A percentile compares a stretch with the other conserved stretches of the same genome.
Conservation (phyloP, 2,888 invertebrate genomes). For the Phyllotreta cruciferae region DNA sequence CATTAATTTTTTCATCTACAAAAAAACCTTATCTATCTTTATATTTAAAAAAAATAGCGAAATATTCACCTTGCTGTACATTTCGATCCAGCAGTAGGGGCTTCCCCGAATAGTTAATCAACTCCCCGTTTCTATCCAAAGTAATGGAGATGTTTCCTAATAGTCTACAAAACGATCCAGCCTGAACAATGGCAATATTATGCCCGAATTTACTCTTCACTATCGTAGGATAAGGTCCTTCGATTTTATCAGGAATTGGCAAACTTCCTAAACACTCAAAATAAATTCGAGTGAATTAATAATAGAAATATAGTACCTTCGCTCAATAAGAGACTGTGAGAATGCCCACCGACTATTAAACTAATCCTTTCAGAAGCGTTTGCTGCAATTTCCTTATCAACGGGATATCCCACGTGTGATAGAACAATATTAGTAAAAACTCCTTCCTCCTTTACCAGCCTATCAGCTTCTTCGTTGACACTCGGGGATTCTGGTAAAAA, state of each 20-base stretch:
- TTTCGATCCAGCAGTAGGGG: not conserved
- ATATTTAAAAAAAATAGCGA: not conserved
- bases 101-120: not conserved
- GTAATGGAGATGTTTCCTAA: not conserved
- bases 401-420: conserved; percentile 81
- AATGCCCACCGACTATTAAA: conserved; percentile 86
- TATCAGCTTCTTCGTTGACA: conserved; percentile 71
- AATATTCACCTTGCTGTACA: not conserved
- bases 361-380: conserved; percentile 73
- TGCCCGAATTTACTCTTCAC: not conserved
- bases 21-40: not conserved
- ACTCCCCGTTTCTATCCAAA: not conserved
- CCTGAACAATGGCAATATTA: not conserved
- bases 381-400: conserved; percentile 71
- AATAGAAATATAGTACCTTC: conserved; percentile 50
- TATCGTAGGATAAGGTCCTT: not conserved
- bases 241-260: not conserved
- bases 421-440: conserved; percentile 81
- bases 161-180: not conserved
- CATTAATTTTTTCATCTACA: conserved; percentile 2
- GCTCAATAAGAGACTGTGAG: conserved; percentile 80
- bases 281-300: not conserved
- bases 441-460: conserved; percentile 66
- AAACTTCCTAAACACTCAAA: not conserved
- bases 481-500: conserved; percentile 75